phyloP scores from a whole-genome alignment of 2,797 vertebrate species.

The Enteromius unitaeniatus region DNA sequence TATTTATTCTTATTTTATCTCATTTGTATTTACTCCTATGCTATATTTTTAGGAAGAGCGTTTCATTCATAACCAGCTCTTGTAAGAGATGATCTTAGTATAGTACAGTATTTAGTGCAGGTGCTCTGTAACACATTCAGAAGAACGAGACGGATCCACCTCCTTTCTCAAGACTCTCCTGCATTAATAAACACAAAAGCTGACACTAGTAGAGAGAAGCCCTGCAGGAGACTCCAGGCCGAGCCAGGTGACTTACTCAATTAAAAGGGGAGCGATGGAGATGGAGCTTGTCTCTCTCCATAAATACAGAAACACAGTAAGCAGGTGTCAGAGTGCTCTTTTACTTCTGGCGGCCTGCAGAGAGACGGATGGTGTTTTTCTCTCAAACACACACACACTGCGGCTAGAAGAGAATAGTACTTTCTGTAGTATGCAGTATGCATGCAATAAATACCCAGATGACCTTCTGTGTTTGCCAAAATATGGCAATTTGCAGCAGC shows the following conservation, averaged over 20 bases:
- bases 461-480: not conserved
- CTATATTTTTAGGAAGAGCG: not conserved
- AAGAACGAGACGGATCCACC: not conserved
- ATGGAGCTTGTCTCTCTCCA: not conserved
- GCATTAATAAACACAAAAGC: constrained; percentile 75
- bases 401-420: not conserved
- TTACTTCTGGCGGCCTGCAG: not conserved
- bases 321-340: not conserved
- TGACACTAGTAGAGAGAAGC: constrained; percentile 65
- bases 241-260: constrained; percentile 71
- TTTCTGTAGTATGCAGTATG: not conserved
- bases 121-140: constrained; percentile 41
- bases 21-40: not conserved
- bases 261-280: constrained; percentile 63
- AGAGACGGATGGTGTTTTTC: constrained; percentile 27
- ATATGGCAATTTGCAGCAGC: not conserved
- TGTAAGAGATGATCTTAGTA: not conserved
- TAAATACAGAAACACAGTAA: constrained; percentile 34
- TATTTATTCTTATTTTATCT: too few relatives aligned
- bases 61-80: not conserved
- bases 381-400: not conserved
- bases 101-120: not conserved
- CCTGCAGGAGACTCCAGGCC: constrained; percentile 54
- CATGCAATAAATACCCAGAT: not conserved
- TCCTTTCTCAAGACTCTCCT: constrained; percentile 57